Conservation (phyloP, 2,113 vertebrate genomes). For the Aepyceros melampus region DNA sequence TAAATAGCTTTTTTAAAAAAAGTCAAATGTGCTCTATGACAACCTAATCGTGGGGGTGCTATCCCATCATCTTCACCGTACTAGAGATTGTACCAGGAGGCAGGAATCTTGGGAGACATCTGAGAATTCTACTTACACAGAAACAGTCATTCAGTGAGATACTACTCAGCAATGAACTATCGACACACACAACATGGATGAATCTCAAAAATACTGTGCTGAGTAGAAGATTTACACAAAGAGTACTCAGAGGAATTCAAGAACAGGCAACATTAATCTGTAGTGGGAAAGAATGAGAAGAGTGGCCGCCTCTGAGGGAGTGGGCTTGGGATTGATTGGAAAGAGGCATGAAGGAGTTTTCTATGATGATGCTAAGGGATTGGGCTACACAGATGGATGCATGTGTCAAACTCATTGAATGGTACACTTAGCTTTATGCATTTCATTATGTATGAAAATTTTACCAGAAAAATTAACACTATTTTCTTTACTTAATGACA, state of each 20-base stretch:
- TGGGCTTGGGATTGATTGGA: not conserved
- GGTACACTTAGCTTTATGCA: not conserved
- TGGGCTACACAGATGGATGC: not conserved
- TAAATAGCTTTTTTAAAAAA: not conserved
- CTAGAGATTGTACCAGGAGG: not conserved
- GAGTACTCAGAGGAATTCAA: not conserved
- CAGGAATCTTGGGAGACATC: not conserved
- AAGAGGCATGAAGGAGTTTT: not conserved
- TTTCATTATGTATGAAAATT: not conserved
- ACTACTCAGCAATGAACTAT: not conserved
- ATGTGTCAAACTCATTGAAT: not conserved
- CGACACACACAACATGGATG: not conserved
- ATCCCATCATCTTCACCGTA: not conserved
- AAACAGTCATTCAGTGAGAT: not conserved
- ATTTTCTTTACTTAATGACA: not conserved
- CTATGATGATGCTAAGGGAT: not conserved
- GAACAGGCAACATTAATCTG: not conserved
- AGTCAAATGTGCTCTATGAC: not conserved
- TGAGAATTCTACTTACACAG: not conserved
- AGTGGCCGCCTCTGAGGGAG: not conserved
- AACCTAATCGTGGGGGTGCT: not conserved
- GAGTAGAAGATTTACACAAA: not conserved
- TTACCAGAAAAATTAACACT: not conserved
- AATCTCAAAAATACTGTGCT: not conserved
- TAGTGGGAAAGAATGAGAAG: not conserved